Base-by-base conservation (phyloP, 1,140 invertebrate genomes). In the Drosophila mojavensis region DNA sequence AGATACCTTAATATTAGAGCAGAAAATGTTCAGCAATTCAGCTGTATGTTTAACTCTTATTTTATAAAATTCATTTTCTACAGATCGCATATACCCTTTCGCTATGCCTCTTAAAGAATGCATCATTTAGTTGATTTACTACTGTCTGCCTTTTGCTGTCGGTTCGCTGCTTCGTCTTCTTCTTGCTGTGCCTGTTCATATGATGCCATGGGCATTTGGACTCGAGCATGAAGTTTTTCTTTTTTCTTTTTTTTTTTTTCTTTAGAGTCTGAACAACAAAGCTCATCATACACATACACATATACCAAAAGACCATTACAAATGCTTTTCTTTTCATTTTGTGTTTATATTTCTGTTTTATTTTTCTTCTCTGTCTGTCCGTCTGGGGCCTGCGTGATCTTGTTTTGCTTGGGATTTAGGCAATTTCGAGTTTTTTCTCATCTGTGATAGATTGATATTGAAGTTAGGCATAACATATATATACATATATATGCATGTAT, bases 391-490 rank as follows among this genome's bases (percentile, higher is more conserved):
- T 55, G 78, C 78, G 81, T 85, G 82, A 85, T 85, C 82, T 86
- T 71, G 79, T 76, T 85, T 86, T 76, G 79, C 66, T 64, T 68
- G 63, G 75, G 70, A 72, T 79, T 81, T 78, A 61, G 82, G 61
- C 82, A 75, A 75, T 86, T 86, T 78, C 64, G 62, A 61, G 64
- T 68, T 11, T 45, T 53, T 62, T 17, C 26, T 60, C 28, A 59
- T 78, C 64, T 85, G 68, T 85, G 81, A 86, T 86, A 75, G 83
- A 85, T 85, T 86, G 68, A 66, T 86, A 76, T 79, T 86, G 75
- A 73, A 73, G 79, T 76, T 71, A 11, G 10, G n/a, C 11, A 36
- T 67, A 51, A 33, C 47, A 10, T 28, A 61, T 9, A 28, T 47
- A 30, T 39, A 9, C 66, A 6, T 66, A 9, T 41, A 41, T 76